Conservation (phyloP, 2,797 vertebrate species). For the Petrocephalus sullivani region DNA sequence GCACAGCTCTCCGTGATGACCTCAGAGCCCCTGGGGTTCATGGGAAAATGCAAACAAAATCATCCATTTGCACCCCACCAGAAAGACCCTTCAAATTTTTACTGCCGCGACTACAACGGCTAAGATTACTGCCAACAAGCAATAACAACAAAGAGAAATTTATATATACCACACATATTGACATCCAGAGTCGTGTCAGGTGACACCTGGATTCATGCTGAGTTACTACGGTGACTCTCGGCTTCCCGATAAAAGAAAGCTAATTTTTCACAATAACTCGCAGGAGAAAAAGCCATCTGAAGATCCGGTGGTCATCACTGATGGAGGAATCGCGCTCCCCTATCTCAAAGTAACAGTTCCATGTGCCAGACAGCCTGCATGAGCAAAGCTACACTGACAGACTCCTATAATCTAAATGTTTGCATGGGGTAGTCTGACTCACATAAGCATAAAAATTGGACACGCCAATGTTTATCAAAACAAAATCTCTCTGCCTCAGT, state of each 20-base stretch:
- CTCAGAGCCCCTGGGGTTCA: background rate
- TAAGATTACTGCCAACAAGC: background rate
- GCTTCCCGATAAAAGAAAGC: background rate
- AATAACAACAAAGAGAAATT: background rate
- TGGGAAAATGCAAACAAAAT: conserved; percentile 14
- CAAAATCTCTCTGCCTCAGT: conserved; percentile 7
- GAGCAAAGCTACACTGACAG: background rate
- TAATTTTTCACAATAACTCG: background rate
- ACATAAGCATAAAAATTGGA: background rate
- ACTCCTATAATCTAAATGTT: background rate
- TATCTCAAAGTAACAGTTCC: background rate
- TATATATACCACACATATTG: background rate
- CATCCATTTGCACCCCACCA: background rate
- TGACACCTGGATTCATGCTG: background rate
- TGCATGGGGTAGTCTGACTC: conserved; percentile 1
- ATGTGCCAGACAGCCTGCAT: background rate
- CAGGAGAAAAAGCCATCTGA: background rate
- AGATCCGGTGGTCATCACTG: background rate
- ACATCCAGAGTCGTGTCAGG: background rate
- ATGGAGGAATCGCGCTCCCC: background rate
- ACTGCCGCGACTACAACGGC: background rate
- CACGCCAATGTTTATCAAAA: conserved; percentile 11
- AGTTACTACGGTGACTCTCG: background rate
- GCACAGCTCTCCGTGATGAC: background rate
- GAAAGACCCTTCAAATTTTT: background rate